Evolutionary conservation across 2,888 invertebrate species (phyloP).

Genomic region (Ypsolopha sequella): DNA sequence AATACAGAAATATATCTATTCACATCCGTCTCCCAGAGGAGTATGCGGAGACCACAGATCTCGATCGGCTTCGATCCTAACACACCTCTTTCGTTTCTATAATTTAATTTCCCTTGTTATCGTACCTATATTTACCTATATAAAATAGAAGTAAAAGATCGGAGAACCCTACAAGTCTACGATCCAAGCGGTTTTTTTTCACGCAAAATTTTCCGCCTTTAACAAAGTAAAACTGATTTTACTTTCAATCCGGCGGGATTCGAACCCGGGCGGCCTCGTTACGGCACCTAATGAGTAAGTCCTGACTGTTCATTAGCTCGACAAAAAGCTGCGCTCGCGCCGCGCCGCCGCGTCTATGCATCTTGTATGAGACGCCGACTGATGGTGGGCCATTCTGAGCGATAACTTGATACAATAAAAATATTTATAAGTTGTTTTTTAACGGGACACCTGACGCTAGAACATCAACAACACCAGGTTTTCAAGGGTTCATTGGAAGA

Average conservation of each 20-base stretch:
- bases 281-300: slow-evolving; percentile 42
- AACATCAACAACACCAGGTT: too few species aligned
- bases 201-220: not conserved
- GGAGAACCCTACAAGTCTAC: not conserved
- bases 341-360: slow-evolving; percentile 44
- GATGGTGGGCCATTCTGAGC: slow-evolving; percentile 25
- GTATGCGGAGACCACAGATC: too few species aligned
- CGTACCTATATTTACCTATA: too few species aligned
- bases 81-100: too few species aligned
- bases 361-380: slow-evolving; percentile 58
- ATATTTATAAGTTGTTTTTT: not conserved
- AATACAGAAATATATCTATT: too few species aligned
- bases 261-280: slow-evolving; percentile 32
- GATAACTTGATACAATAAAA: not conserved
- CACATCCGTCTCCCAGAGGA: too few species aligned
- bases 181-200: not conserved
- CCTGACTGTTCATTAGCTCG: slow-evolving; percentile 47
- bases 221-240: not conserved
- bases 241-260: slow-evolving; percentile 7
- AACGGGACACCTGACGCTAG: too few species aligned
- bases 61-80: too few species aligned
- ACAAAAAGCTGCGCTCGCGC: slow-evolving; percentile 27
- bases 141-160: too few species aligned
- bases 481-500: too few species aligned
- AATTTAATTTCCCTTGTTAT: too few species aligned